Evolutionary conservation across 1,140 invertebrate species (phyloP), one percentile per base, ranked within the genome.

Genomic region (Meloidogyne exigua): DNA sequence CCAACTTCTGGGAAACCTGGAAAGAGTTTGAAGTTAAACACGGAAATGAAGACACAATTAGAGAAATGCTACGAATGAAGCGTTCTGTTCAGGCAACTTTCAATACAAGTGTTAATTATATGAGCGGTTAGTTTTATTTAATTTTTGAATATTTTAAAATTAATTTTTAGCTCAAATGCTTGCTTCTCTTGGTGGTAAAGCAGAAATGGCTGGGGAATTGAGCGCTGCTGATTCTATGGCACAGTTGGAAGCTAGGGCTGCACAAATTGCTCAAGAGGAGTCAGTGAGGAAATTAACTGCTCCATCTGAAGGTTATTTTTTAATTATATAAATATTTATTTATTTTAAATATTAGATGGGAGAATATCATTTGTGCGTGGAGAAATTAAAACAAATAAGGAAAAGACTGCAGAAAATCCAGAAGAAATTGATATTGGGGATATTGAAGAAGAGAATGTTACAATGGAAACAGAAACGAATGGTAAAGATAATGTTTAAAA

Each of bases 1-100:
- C 91, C 7, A 92, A 93, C 44, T 99, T 99, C 87, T 99, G 97
- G 97, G 92, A 95, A 87, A 93, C 93, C 10, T 99, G 97, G 97
- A 98, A 97, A 89, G 95, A 98, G 83, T 99, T 99, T 90, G 97
- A 99, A 91, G 93, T 97, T 49, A 92, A 93, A 67, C 96, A 99
- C 90, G 97, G 97, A n/a, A 99, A 99, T 90, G 96, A 99, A 89
- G 97, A 99, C 84, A 99, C 96, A 0, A 95, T 99, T 91, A 90
- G 95, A 68, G 97, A 99, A 90, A 98, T 99, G 95, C 89, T 99
- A 79, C 90, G 96, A 86, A 97, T 99, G 70, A 98, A 98, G 88
- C 91, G 96, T 80, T 78, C 80, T 28, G 84, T 86, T 63, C 82
- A 84, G 62, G 84, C 84, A 9, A 87, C 82, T 2, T 88, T 82